A percentile compares a stretch with the other conserved stretches of the same genome.
phyloP scores from a whole-genome alignment of 2,797 vertebrate genomes.

The Channallabes apus region DNA sequence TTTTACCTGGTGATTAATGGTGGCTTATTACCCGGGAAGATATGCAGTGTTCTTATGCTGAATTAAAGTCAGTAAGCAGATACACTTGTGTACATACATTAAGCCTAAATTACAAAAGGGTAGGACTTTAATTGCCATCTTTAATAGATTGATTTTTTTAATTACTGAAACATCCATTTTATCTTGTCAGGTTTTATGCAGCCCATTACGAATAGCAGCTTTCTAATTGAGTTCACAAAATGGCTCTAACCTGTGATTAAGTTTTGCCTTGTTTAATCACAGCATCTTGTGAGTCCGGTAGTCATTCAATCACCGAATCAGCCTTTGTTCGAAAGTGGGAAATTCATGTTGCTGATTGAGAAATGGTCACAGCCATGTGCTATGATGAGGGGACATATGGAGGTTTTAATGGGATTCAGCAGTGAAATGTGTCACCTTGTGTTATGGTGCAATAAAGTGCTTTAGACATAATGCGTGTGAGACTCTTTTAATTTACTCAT shows the following conservation, averaged over 20 bases:
- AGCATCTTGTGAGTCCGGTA: slow-evolving; percentile 34
- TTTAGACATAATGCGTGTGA: slow-evolving; percentile 5
- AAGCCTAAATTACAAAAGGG: slow-evolving; percentile 39
- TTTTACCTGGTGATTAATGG: slow-evolving; percentile 5
- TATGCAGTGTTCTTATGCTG: slow-evolving; percentile 25
- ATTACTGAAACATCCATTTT: slow-evolving; percentile 27
- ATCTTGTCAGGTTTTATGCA: slow-evolving; percentile 26
- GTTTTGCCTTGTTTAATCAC: slow-evolving; percentile 49
- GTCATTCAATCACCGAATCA: slow-evolving; percentile 40
- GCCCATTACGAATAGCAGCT: slow-evolving; percentile 25
- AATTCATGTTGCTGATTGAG: slow-evolving; percentile 50
- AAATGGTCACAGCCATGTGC: slow-evolving; percentile 34
- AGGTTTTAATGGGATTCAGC: slow-evolving; percentile 10
- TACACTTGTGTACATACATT: slow-evolving; percentile 43
- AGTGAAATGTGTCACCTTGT: not conserved
- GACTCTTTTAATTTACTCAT: slow-evolving; percentile 24
- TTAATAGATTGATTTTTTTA: slow-evolving; percentile 29
- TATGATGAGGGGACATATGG: slow-evolving; percentile 25
- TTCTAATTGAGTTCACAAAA: slow-evolving; percentile 45
- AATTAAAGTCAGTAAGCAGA: slow-evolving; percentile 30
- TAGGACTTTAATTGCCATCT: slow-evolving; percentile 17
- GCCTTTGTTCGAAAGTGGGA: not conserved
- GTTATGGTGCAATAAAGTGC: not conserved
- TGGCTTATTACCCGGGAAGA: slow-evolving; percentile 38
- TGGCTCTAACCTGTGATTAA: slow-evolving; percentile 54